Evolutionary conservation across 2,797 vertebrate genomes (phyloP).

Genomic region (Sebastes variabilis): DNA sequence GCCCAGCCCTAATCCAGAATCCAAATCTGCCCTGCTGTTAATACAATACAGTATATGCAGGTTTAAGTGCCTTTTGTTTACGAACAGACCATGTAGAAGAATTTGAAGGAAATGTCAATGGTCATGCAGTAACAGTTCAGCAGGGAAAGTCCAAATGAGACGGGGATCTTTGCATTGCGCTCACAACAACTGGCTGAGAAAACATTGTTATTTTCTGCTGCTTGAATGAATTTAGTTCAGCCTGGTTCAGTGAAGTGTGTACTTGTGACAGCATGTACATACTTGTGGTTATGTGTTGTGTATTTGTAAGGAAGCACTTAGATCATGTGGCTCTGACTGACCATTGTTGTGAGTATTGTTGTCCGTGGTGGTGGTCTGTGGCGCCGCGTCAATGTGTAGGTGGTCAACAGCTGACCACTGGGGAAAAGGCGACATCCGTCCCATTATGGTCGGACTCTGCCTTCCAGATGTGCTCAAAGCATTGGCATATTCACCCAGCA

Average conservation of each 20-base stretch:
- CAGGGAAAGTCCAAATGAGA: not conserved
- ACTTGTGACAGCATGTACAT: conserved; percentile 1
- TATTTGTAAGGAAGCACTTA: conserved; percentile 14
- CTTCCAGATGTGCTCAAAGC: conserved; percentile 37
- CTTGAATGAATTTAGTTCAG: conserved; percentile 25
- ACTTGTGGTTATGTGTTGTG: conserved; percentile 14
- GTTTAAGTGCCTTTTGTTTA: not conserved
- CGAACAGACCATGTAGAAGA: not conserved
- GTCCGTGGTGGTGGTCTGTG: conserved; percentile 31
- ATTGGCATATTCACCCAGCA: not conserved
- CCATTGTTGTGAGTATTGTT: conserved; percentile 42
- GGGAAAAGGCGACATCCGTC: not conserved
- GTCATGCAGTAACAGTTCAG: not conserved
- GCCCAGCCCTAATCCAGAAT: too few relatives aligned
- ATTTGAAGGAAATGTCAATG: not conserved
- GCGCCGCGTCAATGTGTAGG: conserved; percentile 18
- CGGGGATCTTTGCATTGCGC: not conserved
- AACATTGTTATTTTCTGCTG: conserved; percentile 8
- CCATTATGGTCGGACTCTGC: conserved; percentile 8
- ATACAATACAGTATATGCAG: not conserved
- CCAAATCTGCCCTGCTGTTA: not conserved
- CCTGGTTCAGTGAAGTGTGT: not conserved
- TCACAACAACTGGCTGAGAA: conserved; percentile 15
- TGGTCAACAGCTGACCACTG: conserved; percentile 34
- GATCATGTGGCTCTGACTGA: conserved; percentile 9